Base-by-base conservation (phyloP, 2,113 vertebrate genomes). In the Engraulis encrasicolus region DNA sequence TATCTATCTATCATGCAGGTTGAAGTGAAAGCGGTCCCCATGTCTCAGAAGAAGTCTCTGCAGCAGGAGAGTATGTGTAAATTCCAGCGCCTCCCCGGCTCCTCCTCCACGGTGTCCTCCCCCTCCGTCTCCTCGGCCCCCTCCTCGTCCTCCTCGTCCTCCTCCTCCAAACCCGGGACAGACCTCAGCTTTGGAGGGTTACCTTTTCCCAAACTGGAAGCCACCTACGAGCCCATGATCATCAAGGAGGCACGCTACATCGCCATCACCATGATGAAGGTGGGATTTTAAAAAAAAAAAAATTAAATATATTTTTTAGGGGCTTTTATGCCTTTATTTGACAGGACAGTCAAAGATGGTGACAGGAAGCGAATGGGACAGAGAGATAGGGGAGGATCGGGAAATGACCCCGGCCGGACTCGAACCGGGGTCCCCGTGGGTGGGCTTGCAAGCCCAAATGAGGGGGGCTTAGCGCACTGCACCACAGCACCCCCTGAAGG, bases 201-300 rank as follows among this genome's bases (percentile, higher is more conserved):
- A 83, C 96, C 97, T 45, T 94, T 94, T n/a, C 98, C 98, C 49
- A 99, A 98, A 88, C 95, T 99, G 86, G 98, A 99, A 91, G 96
- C 97, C 84, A 98, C 97, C 0, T 99, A 99, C 45, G 98, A 99
- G 85, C 98, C 98, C 61, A 97, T 99, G 97, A 99, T 99, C 27
- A 97, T 99, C 82, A 99, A 99, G 88, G 98, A 99, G 90, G 98
- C 98, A 61, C 96, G 98, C 20, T 99, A 99, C 84, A 99, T 99
- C 89, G 98, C 98, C 71, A 97, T 99, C 89, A 99, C 98, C 84
- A 99, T 99, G 98, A 99, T 99, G 98, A 99, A 99, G 97, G 98
- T 99, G 92, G 91, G 87, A 81, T 78, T n/a, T n/a, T n/a, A n/a
- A n/a, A n/a, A n/a, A n/a, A n/a, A n/a, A n/a, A n/a, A n/a, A n/a